A percentile compares a stretch with the other conserved stretches of the same genome.
Conservation (phyloP, 2,888 invertebrate species). For the Acleris cristana region DNA sequence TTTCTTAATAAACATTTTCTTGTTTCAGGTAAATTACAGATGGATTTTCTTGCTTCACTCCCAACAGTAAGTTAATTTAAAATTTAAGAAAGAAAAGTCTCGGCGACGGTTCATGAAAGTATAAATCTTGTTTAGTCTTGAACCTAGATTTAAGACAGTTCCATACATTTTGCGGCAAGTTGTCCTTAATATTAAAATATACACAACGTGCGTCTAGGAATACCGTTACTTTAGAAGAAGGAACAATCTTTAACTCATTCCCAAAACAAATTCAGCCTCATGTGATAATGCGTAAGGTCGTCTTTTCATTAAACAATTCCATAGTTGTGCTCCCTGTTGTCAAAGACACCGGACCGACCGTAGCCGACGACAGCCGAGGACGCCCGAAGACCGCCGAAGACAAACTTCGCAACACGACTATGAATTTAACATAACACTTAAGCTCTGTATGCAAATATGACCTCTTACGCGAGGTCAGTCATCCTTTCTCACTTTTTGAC, state of each 20-base stretch:
- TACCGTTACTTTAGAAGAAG: too few relatives aligned
- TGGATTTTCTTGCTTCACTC: not conserved
- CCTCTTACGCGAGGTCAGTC: not conserved
- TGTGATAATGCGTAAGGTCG: too few relatives aligned
- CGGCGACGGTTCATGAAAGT: too few relatives aligned
- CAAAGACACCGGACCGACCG: not conserved
- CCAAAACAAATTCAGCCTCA: too few relatives aligned
- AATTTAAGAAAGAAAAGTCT: too few relatives aligned
- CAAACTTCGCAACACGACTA: slow-evolving; percentile 19
- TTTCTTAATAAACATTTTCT: not conserved
- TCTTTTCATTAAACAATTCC: too few relatives aligned
- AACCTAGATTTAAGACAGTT: too few relatives aligned
- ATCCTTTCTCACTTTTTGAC: not conserved
- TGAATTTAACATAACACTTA: slow-evolving; percentile 32
- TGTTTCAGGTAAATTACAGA: slow-evolving; percentile 27
- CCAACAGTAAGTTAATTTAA: not conserved
- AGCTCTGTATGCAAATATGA: slow-evolving; percentile 30
- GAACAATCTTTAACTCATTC: too few relatives aligned
- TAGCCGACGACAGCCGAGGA: slow-evolving; percentile 9
- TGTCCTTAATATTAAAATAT: too few relatives aligned
- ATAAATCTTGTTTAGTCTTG: too few relatives aligned
- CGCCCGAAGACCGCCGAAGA: slow-evolving; percentile 3
- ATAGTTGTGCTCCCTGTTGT: too few relatives aligned
- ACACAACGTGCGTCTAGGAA: not conserved
- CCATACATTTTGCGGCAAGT: too few relatives aligned